Base-by-base conservation (phyloP, 2,797 vertebrate species). In the Podarcis lilfordi region DNA sequence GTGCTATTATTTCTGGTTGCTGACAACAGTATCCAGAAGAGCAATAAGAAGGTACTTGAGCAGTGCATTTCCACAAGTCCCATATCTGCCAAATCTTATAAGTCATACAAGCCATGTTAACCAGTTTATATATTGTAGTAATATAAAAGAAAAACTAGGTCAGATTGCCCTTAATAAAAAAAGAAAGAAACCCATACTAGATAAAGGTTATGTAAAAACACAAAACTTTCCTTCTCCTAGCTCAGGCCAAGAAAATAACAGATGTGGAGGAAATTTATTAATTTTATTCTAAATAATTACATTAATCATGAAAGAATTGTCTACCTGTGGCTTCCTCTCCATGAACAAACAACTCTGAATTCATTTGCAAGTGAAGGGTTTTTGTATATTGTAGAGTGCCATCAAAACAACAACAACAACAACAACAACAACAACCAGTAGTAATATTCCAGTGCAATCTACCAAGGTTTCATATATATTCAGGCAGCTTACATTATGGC, bases 101-200 rank as follows among this genome's bases (percentile, higher is more conserved):
- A 61, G 37, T 69, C 3, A 1, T 82, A 77, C 77, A 80, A 55
- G 37, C 89, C 77, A 86, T 92, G 92, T 91, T 85, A 89, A 17
- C 81, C 88, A 37, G 45, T 91, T 64, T 89, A 91, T 93, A 94
- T 95, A 96, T 92, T 92, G 68, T 83, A 88, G 71, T 92, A 88
- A 75, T 92, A 93, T 89, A 92, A 82, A 83, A 89, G 43, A 81
- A 89, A 55, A 27, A 23, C 81, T 80, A 85, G 94, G 93, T 95
- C 93, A 93, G 81, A 78, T 80, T 94, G 92, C 82, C 94, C 94
- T 87, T 89, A 88, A 59, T 77, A 91, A 93, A 90, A 19, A 40
- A 88, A 92, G 87, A 23, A 88, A 5, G 86, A 90, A 93, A 90
- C 1, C 2, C 77, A 93, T 85, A 91, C 32, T 81, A 55, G 35